Evolutionary conservation across 2,888 invertebrate genomes (phyloP), one percentile per base, ranked within the genome.

Genomic region (Invenusta paracnida): DNA sequence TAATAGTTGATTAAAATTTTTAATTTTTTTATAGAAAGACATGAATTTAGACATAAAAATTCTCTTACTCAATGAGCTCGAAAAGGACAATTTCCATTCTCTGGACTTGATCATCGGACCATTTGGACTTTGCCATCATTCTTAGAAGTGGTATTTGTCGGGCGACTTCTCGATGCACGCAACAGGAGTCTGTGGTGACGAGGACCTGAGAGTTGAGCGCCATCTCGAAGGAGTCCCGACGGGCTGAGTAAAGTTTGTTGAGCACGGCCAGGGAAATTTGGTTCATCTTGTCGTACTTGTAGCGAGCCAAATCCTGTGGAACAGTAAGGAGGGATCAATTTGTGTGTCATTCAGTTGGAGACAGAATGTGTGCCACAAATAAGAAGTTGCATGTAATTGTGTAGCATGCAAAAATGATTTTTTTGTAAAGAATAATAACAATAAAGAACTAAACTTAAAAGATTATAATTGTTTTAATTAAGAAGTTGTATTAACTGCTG

Each of bases 251-350:
- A 29, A 85, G 83, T 30, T 82, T 81, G 48, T 85, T 82, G n/a
- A 85, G 84, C n/a, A 85, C 30, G 30, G 29, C 30, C 28, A 85
- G 81, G 23, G 85, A 17, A 27, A 85, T 23, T 17, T 85, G 85
- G 25, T 86, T 85, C 67, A 87, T 79, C 29, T 82, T 25, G 30
- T 48, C 67, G 17, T 88, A 66, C 17, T 82, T 31, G 67, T 88
- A 87, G 25, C 82, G 29, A 5, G 81, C 48, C 29, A 85, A 48
- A 29, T 85, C 66, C 84, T 84, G 28, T 27, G 79, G 0, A 1
- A 17, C 1, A 83, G n/a, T n/a, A n/a, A n/a, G n/a, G n/a, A n/a
- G n/a, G n/a, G n/a, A n/a, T n/a, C n/a, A n/a, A n/a, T n/a, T n/a
- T n/a, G n/a, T n/a, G n/a, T n/a, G n/a, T n/a, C n/a, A n/a, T n/a